phyloP scores from a whole-genome alignment of 2,113 vertebrate genomes.

The Heterotis niloticus region DNA sequence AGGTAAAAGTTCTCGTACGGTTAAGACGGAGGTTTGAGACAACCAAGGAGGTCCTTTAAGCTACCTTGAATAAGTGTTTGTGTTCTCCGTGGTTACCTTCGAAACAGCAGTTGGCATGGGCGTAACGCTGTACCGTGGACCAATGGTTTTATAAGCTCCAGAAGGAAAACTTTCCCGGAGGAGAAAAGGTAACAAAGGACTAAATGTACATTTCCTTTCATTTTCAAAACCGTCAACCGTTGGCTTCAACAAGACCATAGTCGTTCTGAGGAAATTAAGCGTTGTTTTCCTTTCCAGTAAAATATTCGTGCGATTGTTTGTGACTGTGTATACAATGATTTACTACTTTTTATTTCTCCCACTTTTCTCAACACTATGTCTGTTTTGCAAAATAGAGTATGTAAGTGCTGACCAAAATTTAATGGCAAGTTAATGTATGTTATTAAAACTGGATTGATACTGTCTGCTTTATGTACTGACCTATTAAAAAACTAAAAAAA shows the following conservation, averaged over 20 bases:
- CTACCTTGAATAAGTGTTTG: too few species aligned
- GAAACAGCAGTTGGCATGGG: slow-evolving; percentile 30
- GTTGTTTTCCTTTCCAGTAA: slow-evolving; percentile 55
- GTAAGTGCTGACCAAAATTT: slow-evolving; percentile 81
- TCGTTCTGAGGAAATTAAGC: slow-evolving; percentile 46
- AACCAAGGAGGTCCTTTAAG: background rate
- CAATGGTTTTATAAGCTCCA: slow-evolving; percentile 45
- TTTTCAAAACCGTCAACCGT: slow-evolving; percentile 43
- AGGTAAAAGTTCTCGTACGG: slow-evolving; percentile 33
- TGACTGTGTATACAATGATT: slow-evolving; percentile 63
- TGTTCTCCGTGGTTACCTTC: too few species aligned
- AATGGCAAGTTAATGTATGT: slow-evolving; percentile 92
- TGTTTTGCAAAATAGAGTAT: slow-evolving; percentile 78
- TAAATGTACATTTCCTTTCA: slow-evolving; percentile 48
- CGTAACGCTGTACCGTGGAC: background rate
- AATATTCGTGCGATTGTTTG: slow-evolving; percentile 76
- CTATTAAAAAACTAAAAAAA: slow-evolving; percentile 72
- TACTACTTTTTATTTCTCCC: slow-evolving; percentile 39
- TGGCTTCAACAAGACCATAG: slow-evolving; percentile 48
- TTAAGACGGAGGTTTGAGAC: slow-evolving; percentile 41
- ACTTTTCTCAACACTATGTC: slow-evolving; percentile 51
- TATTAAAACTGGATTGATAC: slow-evolving; percentile 80
- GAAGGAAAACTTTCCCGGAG: slow-evolving; percentile 51
- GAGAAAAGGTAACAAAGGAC: slow-evolving; percentile 44
- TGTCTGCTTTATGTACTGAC: slow-evolving; percentile 83